phyloP scores from a whole-genome alignment of 1,140 invertebrate genomes.

The Anadara kagoshimensis region DNA sequence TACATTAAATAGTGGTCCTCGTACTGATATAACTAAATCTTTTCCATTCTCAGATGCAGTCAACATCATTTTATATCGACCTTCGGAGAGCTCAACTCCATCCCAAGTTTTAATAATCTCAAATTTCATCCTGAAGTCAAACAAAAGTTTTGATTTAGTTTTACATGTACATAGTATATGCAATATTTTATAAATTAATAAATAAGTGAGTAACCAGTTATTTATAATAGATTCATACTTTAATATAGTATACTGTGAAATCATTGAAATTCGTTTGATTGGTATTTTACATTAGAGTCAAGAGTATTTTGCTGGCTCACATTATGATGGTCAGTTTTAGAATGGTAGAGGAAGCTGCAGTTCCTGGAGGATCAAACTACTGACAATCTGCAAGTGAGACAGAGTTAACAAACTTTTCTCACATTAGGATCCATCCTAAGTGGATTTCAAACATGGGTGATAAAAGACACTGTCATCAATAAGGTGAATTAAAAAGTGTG shows the following conservation, averaged over 20 bases:
- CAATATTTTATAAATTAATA: not conserved
- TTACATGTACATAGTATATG: not conserved
- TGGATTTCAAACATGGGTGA: no score
- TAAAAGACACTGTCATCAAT: no score
- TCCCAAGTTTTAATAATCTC: constrained; percentile 60
- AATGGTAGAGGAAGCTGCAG: no score
- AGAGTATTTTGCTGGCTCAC: not conserved
- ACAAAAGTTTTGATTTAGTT: not conserved
- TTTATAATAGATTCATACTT: not conserved
- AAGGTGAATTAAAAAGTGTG: no score
- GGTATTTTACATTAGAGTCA: not conserved
- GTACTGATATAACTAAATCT: constrained; percentile 42
- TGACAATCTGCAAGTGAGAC: no score
- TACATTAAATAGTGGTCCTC: constrained; percentile 73
- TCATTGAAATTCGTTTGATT: no score
- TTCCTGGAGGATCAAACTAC: no score
- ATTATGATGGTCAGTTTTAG: not conserved
- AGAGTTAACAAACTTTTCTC: no score
- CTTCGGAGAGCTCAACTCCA: constrained; percentile 23
- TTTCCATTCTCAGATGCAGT: constrained; percentile 4
- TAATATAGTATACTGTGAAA: not conserved
- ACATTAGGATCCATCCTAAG: no score
- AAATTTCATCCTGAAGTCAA: constrained; percentile 17
- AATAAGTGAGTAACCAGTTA: not conserved
- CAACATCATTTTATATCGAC: constrained; percentile 24